Base-by-base conservation (phyloP, 2,797 vertebrate species). In the Pagetopsis macropterus region DNA sequence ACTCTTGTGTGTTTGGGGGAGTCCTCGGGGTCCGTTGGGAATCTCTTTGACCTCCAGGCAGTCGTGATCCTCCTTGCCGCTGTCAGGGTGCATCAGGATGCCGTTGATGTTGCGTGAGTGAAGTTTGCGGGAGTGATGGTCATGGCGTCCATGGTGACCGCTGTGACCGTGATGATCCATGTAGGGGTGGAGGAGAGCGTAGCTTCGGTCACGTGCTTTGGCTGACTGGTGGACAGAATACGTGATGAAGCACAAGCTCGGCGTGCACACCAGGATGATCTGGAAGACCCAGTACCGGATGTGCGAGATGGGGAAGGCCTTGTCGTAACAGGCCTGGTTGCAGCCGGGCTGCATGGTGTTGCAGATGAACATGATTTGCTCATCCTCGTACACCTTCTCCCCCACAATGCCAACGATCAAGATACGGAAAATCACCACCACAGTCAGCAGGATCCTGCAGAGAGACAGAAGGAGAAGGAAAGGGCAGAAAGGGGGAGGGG, bases 371-470 rank as follows among this genome's bases (percentile, higher is more conserved):
- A 97, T 97, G 57, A 93, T 93, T 86, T 97, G 96, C 86, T 97
- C 96, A 46, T 97, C 96, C 84, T 97, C 96, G 5, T 97, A 97
- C 7, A 97, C 96, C 49, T 96, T 97, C 78, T 97, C 96, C 0
- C 96, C 96, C 74, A 97, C 96, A 50, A 97, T 97, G 63, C 96
- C 96, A 45, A 97, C 96, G 21, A 97, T 97, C 15, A 97, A 91
- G 85, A 97, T 97, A 48, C 96, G 95, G 93, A 97, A 97, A 70
- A 97, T 97, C 64, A 97, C 96, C 81, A 97, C 96, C 86, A 97
- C 96, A 1, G 96, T 97, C 94, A 97, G 95, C 91, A 97, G 94
- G 90, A 97, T 97, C 94, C 96, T 97, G 90, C 85, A 87, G 73
- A 86, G 61, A 74, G 66, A 86, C 59, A 69, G 51, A 76, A 46